phyloP scores from a whole-genome alignment of 2,888 invertebrate species.

The Girardia tigrina region DNA sequence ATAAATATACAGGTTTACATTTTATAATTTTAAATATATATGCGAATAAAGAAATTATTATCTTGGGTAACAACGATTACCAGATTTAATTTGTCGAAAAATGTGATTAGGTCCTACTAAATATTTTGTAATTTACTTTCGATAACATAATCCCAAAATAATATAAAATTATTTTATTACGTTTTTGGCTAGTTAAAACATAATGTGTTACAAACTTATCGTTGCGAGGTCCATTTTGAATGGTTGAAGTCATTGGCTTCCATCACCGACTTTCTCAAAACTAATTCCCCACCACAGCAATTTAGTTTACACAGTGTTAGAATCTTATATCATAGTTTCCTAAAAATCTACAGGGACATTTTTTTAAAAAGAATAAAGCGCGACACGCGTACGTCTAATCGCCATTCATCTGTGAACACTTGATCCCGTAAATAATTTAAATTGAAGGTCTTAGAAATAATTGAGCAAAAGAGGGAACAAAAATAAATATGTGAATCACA shows the following conservation, averaged over 20 bases:
- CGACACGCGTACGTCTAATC: not conserved
- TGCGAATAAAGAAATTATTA: too few species aligned
- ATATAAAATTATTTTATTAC: too few species aligned
- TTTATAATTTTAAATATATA: too few species aligned
- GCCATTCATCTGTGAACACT: not conserved
- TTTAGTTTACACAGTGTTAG: not conserved
- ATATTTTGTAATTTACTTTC: too few species aligned
- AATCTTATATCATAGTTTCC: constrained; percentile 7
- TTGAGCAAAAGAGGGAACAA: not conserved
- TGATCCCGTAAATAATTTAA: not conserved
- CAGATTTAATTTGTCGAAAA: too few species aligned
- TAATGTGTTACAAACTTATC: too few species aligned
- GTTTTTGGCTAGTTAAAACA: too few species aligned
- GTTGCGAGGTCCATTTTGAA: not conserved
- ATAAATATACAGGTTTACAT: too few species aligned
- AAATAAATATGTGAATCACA: not conserved
- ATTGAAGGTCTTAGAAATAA: not conserved
- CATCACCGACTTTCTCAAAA: not conserved
- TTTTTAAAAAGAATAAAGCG: not conserved
- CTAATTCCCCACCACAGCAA: not conserved
- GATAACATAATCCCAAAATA: too few species aligned
- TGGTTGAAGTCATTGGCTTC: not conserved
- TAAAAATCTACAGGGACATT: not conserved
- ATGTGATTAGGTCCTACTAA: too few species aligned
- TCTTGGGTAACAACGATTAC: too few species aligned